Evolutionary conservation across 2,888 invertebrate genomes (phyloP).

Genomic region (Buathra laborator): DNA sequence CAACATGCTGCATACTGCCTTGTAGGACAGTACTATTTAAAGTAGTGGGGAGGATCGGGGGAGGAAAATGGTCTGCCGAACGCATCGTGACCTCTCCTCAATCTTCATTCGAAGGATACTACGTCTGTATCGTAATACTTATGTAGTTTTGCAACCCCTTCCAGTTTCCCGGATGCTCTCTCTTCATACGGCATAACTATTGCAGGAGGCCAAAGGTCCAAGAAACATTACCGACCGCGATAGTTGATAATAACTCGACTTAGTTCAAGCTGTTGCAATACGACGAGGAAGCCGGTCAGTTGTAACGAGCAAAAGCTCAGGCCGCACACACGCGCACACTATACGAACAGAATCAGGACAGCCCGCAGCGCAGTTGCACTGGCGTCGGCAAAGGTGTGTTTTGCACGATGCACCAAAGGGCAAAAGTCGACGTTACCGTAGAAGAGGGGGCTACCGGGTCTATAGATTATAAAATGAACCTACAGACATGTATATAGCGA

Average conservation of each 20-base stretch:
- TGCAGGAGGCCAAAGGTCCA: conserved; percentile 27
- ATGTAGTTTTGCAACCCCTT: conserved; percentile 8
- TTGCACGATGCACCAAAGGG: conserved; percentile 42
- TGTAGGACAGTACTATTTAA: no score
- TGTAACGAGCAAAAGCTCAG: conserved; percentile 59
- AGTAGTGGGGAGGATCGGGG: no score
- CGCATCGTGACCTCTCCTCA: neutral
- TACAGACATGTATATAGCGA: conserved; percentile 1
- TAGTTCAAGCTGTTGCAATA: conserved; percentile 29
- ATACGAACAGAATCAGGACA: conserved; percentile 17
- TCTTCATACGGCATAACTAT: neutral
- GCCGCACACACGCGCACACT: conserved; percentile 14
- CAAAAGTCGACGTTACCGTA: conserved; percentile 15
- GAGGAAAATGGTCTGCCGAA: no score
- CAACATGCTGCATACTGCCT: no score
- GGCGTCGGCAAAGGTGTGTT: conserved; percentile 32
- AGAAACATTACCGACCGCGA: conserved; percentile 31
- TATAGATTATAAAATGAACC: conserved; percentile 25
- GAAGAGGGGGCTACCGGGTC: neutral
- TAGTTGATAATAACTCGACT: conserved; percentile 43
- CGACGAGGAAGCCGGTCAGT: conserved; percentile 28
- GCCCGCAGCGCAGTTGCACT: conserved; percentile 15
- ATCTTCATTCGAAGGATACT: conserved; percentile 12
- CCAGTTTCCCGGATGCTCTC: neutral
- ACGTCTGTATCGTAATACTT: conserved; percentile 13